phyloP scores from a whole-genome alignment of 1,140 invertebrate species.

The Magallana angulata region DNA sequence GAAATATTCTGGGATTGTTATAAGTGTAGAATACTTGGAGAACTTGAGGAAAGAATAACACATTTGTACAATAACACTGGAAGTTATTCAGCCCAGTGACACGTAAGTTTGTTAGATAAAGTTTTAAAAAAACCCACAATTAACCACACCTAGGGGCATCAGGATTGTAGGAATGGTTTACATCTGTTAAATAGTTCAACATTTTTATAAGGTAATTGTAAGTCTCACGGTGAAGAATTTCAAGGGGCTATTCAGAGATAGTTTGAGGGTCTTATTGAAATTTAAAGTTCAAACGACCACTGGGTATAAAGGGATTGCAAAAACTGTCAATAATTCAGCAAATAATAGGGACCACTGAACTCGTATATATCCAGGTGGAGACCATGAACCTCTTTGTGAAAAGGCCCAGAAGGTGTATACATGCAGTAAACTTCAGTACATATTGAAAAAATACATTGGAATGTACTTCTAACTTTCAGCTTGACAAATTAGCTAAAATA shows the following conservation, averaged over 20 bases:
- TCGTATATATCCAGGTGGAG: no score
- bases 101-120: background rate
- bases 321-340: conserved; percentile 3
- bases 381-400: no score
- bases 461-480: no score
- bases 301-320: background rate
- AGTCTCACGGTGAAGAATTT: background rate
- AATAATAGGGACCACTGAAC: background rate
- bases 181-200: no score
- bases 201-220: background rate
- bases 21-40: no score
- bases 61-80: no score
- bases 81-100: background rate
- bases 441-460: no score
- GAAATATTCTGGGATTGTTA: background rate
- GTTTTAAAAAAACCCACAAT: background rate
- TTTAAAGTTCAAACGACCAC: conserved; percentile 16
- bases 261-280: background rate
- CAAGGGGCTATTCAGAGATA: background rate
- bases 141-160: background rate
- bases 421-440: no score
- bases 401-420: no score
- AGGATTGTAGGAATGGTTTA: background rate
- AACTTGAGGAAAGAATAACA: no score
- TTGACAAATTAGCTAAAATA: no score